Percentiles rank a stretch among this genome's conserved stretches.
Evolutionary conservation across 2,888 invertebrate genomes (phyloP).

Genomic region (Phaonia tiefii): DNA sequence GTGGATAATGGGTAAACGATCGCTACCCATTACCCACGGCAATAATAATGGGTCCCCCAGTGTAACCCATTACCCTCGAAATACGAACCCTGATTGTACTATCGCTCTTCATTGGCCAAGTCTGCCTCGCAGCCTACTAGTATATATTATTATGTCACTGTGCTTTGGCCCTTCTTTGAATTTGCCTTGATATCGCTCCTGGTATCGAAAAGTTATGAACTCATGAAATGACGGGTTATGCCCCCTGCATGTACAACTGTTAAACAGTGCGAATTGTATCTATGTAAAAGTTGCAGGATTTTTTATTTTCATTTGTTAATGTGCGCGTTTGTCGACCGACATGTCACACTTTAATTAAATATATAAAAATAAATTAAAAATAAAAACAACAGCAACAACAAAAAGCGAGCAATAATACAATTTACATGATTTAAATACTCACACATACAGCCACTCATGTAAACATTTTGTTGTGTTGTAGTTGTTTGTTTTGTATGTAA

Average conservation of each 20-base stretch:
- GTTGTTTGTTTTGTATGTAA: not conserved
- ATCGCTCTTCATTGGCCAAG: no score
- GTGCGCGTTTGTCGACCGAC: constrained; percentile 38
- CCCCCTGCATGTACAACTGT: constrained; percentile 22
- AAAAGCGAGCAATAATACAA: constrained; percentile 38
- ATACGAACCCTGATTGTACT: no score
- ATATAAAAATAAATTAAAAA: constrained; percentile 50
- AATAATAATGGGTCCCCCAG: no score
- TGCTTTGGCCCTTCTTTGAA: no score
- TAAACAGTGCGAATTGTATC: not conserved
- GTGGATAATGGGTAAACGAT: no score
- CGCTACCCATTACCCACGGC: no score
- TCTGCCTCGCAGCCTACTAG: no score
- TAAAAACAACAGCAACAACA: constrained; percentile 8
- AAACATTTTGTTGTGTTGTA: not conserved
- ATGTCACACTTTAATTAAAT: constrained; percentile 59
- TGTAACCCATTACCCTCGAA: no score
- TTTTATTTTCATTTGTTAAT: no score
- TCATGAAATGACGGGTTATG: constrained; percentile 35
- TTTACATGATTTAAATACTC: constrained; percentile 35
- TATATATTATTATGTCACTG: no score
- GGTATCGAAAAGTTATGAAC: constrained; percentile 2
- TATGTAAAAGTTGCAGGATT: no score
- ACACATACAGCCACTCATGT: not conserved
- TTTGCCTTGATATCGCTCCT: no score